phyloP scores from a whole-genome alignment of 1,140 invertebrate species.

The Nasonia vitripennis region DNA sequence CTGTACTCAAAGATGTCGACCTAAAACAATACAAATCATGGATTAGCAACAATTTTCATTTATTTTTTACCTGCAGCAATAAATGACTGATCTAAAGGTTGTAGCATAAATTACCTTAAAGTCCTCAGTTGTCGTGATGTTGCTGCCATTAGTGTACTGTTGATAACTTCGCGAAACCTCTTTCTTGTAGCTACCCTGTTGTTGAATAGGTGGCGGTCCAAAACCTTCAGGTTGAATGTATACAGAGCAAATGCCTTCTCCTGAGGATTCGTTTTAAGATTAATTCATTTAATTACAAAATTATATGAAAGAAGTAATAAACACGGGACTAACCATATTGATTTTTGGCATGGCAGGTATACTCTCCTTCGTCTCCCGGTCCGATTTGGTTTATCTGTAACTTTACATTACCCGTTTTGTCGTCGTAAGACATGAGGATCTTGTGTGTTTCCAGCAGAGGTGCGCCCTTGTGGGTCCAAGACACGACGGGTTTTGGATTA shows the following conservation, averaged over 20 bases:
- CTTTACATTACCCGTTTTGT: slow-evolving; percentile 89
- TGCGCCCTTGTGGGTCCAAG: slow-evolving; percentile 94
- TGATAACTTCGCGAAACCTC: slow-evolving; percentile 72
- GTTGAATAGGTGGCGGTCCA: slow-evolving; percentile 79
- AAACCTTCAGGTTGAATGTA: slow-evolving; percentile 95
- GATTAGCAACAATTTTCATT: neutral
- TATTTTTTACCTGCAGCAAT: neutral
- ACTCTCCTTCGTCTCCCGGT: slow-evolving; percentile 96
- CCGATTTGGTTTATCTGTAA: slow-evolving; percentile 93
- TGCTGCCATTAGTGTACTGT: slow-evolving; percentile 83
- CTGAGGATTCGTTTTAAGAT: slow-evolving; percentile 50
- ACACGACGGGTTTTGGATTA: slow-evolving; percentile 94
- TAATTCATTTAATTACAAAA: too few species aligned
- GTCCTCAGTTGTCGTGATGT: slow-evolving; percentile 79
- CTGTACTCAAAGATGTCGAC: slow-evolving; percentile 97
- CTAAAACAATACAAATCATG: slow-evolving; percentile 61
- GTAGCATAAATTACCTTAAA: slow-evolving; percentile 76
- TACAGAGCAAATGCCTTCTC: slow-evolving; percentile 95
- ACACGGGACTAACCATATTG: slow-evolving; percentile 79
- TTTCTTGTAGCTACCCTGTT: slow-evolving; percentile 76
- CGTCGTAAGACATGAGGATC: slow-evolving; percentile 91
- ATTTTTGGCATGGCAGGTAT: slow-evolving; percentile 94
- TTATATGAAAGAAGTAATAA: too few species aligned
- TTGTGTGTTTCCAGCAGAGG: slow-evolving; percentile 88
- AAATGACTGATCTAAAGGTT: too few species aligned